phyloP scores from a whole-genome alignment of 2,113 vertebrate species.

The Stigmatopora argus region DNA sequence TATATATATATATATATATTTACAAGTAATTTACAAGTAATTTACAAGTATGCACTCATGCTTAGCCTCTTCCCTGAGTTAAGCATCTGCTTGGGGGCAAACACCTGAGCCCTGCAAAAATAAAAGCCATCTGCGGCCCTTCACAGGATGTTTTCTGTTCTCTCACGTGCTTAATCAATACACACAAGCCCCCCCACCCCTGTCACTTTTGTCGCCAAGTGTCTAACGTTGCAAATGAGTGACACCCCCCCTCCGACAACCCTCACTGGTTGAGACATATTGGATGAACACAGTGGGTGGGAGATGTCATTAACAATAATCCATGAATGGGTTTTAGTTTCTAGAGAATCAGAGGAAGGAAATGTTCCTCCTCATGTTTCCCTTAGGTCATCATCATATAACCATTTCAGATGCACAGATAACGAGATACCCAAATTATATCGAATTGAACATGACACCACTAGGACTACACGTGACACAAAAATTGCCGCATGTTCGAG shows the following conservation, averaged over 20 bases:
- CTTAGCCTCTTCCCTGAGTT: slow-evolving; percentile 29
- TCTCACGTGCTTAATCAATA: slow-evolving; percentile 48
- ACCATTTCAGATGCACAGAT: slow-evolving; percentile 22
- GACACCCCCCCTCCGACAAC: slow-evolving; percentile 31
- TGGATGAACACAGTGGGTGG: not conserved
- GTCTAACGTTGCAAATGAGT: slow-evolving; percentile 19
- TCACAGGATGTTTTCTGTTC: slow-evolving; percentile 43
- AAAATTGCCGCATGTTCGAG: not conserved
- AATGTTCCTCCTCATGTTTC: not conserved
- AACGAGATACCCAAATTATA: slow-evolving; percentile 3
- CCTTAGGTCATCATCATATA: slow-evolving; percentile 2
- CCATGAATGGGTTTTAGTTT: slow-evolving; percentile 27
- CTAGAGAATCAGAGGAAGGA: slow-evolving; percentile 4
- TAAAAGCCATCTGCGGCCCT: slow-evolving; percentile 59
- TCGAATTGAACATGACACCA: not conserved
- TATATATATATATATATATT: no score
- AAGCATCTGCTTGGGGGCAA: slow-evolving; percentile 45
- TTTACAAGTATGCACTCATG: slow-evolving; percentile 15
- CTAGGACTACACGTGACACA: not conserved
- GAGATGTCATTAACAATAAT: slow-evolving; percentile 17
- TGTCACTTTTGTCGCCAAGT: not conserved
- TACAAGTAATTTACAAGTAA: no score
- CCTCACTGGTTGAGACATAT: slow-evolving; percentile 5
- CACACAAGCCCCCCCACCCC: slow-evolving; percentile 16
- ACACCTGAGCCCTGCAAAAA: slow-evolving; percentile 68